Base-by-base conservation (phyloP, 1,140 invertebrate genomes). In the Nixonia krombeini region DNA sequence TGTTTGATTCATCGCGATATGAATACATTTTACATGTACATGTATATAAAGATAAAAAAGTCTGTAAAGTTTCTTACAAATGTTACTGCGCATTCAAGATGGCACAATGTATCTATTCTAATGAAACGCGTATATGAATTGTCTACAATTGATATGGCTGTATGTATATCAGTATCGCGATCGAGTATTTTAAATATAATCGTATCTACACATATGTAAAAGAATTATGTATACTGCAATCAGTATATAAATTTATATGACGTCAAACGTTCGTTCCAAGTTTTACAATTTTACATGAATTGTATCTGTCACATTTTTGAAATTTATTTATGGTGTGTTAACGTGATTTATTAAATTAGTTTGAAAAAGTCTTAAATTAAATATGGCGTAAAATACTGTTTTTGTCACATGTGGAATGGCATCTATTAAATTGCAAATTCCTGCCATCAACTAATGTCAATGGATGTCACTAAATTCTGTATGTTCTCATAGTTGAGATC, bases 401-500 rank as follows among this genome's bases (percentile, higher is more conserved):
- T n/a, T 40, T 18, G 16, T 17, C 37, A 13, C 10, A 13, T 29
- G 28, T 15, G 21, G 26, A 25, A 29, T 26, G 35, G 31, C 37
- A 52, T 13, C 7, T 17, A 3, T 9, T 42, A 3, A 25, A 42
- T 12, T 15, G 10, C 23, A 57, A 17, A 12, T 38, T 13, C 44
- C 44, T 12, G 73, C 80, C 74, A 85, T 81, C 74, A 85, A 63
- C 75, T 83, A 16, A 87, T 81, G 62, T 86, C 79, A 10, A 72
- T 70, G 45, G 76, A 74, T 4, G 76, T 49, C 4, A 89, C 81
- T 41, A 93, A 78, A 74, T 92, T 88, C 53, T 85, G 85, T 23
- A 91, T 85, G 75, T 91, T 92, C 25, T 86, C 87, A 73, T 94
- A 94, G 53, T 92, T 89, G 0, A 90, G 89, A 78, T 90, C 88